phyloP scores from a whole-genome alignment of 2,888 invertebrate species.

The Calliscelio sp. region DNA sequence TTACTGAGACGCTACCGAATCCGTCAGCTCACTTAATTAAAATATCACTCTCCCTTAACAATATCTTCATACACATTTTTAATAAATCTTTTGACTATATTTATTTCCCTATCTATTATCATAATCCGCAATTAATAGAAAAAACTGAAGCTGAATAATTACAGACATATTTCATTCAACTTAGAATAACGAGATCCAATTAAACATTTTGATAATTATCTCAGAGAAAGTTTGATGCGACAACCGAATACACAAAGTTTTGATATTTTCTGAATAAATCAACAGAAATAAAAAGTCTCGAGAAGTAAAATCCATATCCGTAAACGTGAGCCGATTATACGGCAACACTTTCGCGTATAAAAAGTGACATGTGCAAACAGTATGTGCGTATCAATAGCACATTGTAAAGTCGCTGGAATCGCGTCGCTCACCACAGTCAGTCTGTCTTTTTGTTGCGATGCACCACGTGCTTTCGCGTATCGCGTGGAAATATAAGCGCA shows the following conservation, averaged over 20 bases:
- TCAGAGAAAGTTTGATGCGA: too few species aligned
- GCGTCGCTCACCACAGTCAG: slow-evolving; percentile 59
- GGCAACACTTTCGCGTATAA: slow-evolving; percentile 53
- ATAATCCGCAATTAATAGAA: too few species aligned
- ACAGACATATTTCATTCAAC: too few species aligned
- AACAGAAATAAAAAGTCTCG: too few species aligned
- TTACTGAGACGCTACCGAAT: slow-evolving; percentile 39
- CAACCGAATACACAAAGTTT: too few species aligned
- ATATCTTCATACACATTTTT: too few species aligned
- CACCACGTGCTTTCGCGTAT: slow-evolving; percentile 71
- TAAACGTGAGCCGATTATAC: slow-evolving; percentile 37
- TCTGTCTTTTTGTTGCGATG: slow-evolving; percentile 65
- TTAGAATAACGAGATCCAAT: too few species aligned
- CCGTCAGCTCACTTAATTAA: slow-evolving; percentile 35
- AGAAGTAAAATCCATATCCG: slow-evolving; percentile 15
- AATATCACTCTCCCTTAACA: slow-evolving; percentile 32
- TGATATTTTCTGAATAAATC: too few species aligned
- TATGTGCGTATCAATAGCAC: slow-evolving; percentile 66
- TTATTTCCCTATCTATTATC: too few species aligned
- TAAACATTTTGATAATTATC: too few species aligned
- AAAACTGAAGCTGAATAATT: too few species aligned
- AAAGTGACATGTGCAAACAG: slow-evolving; percentile 65
- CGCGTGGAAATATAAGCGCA: slow-evolving; percentile 69
- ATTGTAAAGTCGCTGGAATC: slow-evolving; percentile 63
- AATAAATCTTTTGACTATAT: neutral